Evolutionary conservation across 2,113 vertebrate genomes (phyloP), one percentile per base, ranked within the genome.

Genomic region (Procavia capensis): DNA sequence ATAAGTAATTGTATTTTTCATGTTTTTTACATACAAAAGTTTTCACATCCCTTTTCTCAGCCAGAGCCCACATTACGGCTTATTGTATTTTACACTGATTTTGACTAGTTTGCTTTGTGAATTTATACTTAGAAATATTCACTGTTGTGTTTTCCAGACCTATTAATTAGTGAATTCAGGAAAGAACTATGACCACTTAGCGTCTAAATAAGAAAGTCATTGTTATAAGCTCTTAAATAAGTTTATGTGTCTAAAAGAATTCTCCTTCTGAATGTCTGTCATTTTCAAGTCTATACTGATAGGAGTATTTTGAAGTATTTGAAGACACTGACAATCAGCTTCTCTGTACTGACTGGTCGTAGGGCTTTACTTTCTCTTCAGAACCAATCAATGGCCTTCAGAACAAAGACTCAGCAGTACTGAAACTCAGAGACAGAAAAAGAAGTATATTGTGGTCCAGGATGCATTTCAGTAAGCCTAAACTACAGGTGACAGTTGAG

Each of bases 291-390:
- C 79, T 2, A n/a, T 96, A 97, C 98, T 95, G 95, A 98, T 88
- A 97, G 94, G 91, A 92, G 94, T 93, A 84, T 87, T 64, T 81
- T 57, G 94, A 94, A 95, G 96, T 63, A 87, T 95, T 93, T 97
- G 95, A 98, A 29, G 89, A 96, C 93, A 59, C 64, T 97, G 97
- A 98, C 98, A 98, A 97, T 98, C 97, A 97, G 92, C 89, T 57
- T 57, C 81, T 87, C 70, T 91, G 97, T 61, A 66, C 43, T 89
- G 87, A 91, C 84, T 87, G 68, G 97, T 98, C 97, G 91, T 88
- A 96, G 74, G 97, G 78, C 85, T 97, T 98, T 98, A 82, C 96
- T 97, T 98, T 98, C 92, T 94, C 97, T 96, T 98, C 98, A 98
- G 97, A 98, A 97, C 91, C 95, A 92, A 96, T 90, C 85, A 79